These are phyloP conservation scores for Nomada hirtipes DNA, from an alignment of 2,888 invertebrate genomes.

Conservation along the genomic window DNA sequence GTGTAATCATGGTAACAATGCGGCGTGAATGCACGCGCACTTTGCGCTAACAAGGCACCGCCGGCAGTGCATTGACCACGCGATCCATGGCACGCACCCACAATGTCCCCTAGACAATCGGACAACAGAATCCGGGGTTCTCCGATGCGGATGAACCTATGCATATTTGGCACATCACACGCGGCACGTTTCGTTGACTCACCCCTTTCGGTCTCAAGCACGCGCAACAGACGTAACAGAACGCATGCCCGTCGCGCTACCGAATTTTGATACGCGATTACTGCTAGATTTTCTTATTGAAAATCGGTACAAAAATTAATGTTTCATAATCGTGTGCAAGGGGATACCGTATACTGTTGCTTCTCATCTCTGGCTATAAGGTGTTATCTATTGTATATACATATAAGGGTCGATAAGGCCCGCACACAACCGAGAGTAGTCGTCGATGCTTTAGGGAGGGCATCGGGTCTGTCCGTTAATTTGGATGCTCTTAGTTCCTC, in stretches of 20 bases:
- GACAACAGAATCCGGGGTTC: constrained; percentile 42
- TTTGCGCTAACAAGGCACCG: background rate
- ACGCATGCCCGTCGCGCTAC: constrained; percentile 47
- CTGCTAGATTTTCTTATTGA: no score
- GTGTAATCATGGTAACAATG: background rate
- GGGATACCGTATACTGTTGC: no score
- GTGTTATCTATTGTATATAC: no score
- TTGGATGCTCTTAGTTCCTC: no score
- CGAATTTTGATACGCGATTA: constrained; percentile 41
- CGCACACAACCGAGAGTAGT: no score
- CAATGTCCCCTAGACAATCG: constrained; percentile 40
- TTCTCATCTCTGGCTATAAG: no score
- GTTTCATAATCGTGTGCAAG: no score
- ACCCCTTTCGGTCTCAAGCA: constrained; percentile 47
- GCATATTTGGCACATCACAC: constrained; percentile 64
- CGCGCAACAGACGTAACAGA: constrained; percentile 59
- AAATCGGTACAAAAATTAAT: no score
- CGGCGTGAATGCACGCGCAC: constrained; percentile 19
- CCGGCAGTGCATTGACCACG: constrained; percentile 25
- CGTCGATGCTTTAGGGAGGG: no score
- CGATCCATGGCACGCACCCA: constrained; percentile 45
- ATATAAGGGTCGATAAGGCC: no score
- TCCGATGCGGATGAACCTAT: constrained; percentile 52
- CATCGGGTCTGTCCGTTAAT: no score
- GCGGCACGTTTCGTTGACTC: constrained; percentile 64